Percentiles rank a stretch among this genome's conserved stretches.
phyloP scores from a whole-genome alignment of 2,113 vertebrate species.

The Jaculus jaculus region DNA sequence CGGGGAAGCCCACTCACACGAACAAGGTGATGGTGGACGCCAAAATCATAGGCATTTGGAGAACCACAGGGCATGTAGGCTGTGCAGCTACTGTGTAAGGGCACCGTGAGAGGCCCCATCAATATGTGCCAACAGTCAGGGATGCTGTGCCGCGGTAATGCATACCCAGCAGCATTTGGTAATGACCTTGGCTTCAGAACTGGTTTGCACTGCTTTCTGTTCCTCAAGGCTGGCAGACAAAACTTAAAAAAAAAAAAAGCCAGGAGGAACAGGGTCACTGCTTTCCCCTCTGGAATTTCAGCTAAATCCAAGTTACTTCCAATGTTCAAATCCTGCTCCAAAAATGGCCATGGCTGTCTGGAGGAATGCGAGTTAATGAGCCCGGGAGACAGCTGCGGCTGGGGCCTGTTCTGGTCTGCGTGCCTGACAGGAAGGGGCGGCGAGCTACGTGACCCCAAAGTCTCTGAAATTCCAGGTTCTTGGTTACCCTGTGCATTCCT shows the following conservation, averaged over 20 bases:
- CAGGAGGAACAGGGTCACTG: not conserved
- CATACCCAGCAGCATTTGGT: not conserved
- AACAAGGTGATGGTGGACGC: not conserved
- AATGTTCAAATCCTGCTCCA: not conserved
- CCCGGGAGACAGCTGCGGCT: too few relatives aligned
- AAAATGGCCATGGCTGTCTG: not conserved
- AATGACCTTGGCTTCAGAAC: not conserved
- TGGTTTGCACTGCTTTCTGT: not conserved
- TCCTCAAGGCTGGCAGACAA: not conserved
- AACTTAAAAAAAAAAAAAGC: not conserved
- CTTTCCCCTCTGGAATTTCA: not conserved
- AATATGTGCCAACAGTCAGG: not conserved
- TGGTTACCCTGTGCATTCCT: not conserved
- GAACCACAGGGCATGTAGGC: not conserved
- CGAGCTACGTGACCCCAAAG: not conserved
- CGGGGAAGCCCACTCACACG: not conserved
- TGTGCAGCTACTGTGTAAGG: not conserved
- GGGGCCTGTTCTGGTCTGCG: fast-evolving
- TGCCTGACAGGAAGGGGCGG: fast-evolving
- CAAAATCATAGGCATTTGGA: not conserved
- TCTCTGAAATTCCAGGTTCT: not conserved
- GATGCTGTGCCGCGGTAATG: not conserved
- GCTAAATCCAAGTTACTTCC: not conserved
- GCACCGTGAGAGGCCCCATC: not conserved
- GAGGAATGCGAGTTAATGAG: not conserved